Conservation (phyloP, 2,113 vertebrate genomes). For the Chroicocephalus ridibundus region DNA sequence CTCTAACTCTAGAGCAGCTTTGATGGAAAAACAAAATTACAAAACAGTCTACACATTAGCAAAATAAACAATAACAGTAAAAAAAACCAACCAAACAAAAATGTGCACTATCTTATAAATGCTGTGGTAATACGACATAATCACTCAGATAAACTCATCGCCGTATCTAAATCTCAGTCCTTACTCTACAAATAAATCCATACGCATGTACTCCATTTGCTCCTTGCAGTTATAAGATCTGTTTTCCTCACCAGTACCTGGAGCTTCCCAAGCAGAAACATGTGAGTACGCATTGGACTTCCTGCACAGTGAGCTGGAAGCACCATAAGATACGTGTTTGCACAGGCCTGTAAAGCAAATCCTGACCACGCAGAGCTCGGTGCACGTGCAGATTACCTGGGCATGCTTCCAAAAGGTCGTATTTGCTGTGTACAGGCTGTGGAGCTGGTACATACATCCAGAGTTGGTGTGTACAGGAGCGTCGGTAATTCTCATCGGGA, state of each 20-base stretch:
- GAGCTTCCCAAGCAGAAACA: background rate
- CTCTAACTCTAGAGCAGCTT: conserved; percentile 57
- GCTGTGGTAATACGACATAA: background rate
- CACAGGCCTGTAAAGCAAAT: background rate
- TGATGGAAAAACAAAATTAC: conserved; percentile 61
- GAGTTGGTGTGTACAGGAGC: background rate
- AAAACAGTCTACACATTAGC: conserved; percentile 61
- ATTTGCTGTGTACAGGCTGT: background rate
- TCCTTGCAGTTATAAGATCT: background rate
- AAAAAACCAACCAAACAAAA: background rate
- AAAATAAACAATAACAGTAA: conserved; percentile 57
- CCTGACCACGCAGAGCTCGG: background rate
- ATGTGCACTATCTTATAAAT: background rate
- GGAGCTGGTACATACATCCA: background rate
- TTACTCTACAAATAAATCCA: background rate
- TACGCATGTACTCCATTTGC: background rate
- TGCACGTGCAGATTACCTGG: background rate
- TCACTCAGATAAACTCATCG: background rate
- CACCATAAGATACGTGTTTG: background rate
- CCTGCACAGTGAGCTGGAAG: background rate
- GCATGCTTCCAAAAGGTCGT: background rate
- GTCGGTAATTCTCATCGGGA: background rate
- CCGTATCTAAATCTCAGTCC: background rate
- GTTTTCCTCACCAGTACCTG: background rate
- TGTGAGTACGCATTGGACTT: background rate